Evolutionary conservation across 2,888 invertebrate genomes (phyloP), one percentile per base, ranked within the genome.

Genomic region (Noctua pronuba): DNA sequence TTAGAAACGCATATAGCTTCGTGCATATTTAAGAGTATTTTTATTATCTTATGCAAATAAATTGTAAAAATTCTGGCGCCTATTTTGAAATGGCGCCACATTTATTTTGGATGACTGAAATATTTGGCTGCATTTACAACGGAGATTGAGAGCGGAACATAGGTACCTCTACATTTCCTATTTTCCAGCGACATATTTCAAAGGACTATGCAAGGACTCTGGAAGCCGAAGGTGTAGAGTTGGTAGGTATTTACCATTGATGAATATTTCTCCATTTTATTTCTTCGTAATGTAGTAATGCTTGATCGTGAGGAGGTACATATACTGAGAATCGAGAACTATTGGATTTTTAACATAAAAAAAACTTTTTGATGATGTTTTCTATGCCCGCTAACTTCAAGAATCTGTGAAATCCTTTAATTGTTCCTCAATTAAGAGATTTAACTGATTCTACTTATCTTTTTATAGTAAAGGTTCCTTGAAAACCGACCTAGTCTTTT

Each of bases 51-150:
- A 16, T 46, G 24, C 44, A 28, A 21, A 55, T 68, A 68, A 55
- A n/a, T 52, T 68, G 24, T 64, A 52, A 55, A 60, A 83, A 44
- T 77, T 60, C 58, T 38, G 46, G 24, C 62, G 52, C 38, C 46
- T 82, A 80, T 82, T 76, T 83, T 64, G 18, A 46, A 24, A 18
- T 68, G 8, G 67, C 71, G 46, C 67, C 79, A 35, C 21, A 41
- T 71, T n/a, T n/a, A 24, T 65, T 52, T 70, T 60, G 44, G 24
- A 44, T 24, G 46, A 58, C 31, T 84, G 60, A 70, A 52, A 62
- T 69, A 62, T 80, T 73, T 80, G 60, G 65, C 55, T 75, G 49
- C 44, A 38, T 16, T 67, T 13, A 64, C 28, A 24, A 41, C 24
- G 35, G 16, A 10, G 16, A n/a, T 75, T 38, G 4, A 49, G 46